Conservation (phyloP, 2,888 invertebrate genomes). For the Reticulitermes lucifugus region DNA sequence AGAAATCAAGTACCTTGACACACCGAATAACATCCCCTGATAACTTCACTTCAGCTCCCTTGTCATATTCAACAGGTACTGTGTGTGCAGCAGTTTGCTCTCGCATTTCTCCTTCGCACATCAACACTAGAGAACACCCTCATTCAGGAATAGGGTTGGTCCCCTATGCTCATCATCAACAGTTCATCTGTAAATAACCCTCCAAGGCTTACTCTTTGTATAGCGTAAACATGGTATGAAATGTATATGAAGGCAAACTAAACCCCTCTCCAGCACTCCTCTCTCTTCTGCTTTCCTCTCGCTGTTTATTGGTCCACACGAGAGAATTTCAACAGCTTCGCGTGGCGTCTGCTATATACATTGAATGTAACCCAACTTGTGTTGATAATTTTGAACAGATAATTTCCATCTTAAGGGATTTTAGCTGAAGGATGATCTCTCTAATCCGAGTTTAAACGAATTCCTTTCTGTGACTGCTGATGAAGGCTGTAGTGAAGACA, state of each 20-base stretch:
- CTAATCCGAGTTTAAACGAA: background rate
- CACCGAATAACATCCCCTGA: background rate
- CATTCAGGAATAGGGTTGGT: background rate
- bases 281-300: background rate
- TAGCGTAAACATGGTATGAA: conserved; percentile 29
- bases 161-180: conserved; percentile 14
- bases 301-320: conserved; percentile 14
- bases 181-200: conserved; percentile 34
- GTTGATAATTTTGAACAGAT: conserved; percentile 8
- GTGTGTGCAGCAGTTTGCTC: conserved; percentile 3
- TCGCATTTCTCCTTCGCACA: conserved; percentile 28
- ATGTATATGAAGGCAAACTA: conserved; percentile 9
- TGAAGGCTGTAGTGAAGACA: background rate
- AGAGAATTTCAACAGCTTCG: background rate
- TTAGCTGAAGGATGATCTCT: background rate
- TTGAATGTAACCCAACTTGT: background rate
- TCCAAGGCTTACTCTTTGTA: conserved; percentile 1
- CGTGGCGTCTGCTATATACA: background rate
- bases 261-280: background rate
- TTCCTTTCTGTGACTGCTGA: background rate
- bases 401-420: background rate
- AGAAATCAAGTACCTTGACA: background rate
- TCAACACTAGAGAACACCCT: conserved; percentile 4
- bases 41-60: background rate
- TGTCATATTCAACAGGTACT: conserved; percentile 25